Evolutionary conservation across 2,797 vertebrate species (phyloP), one percentile per base, ranked within the genome.

Genomic region (Eulemur rubriventer): DNA sequence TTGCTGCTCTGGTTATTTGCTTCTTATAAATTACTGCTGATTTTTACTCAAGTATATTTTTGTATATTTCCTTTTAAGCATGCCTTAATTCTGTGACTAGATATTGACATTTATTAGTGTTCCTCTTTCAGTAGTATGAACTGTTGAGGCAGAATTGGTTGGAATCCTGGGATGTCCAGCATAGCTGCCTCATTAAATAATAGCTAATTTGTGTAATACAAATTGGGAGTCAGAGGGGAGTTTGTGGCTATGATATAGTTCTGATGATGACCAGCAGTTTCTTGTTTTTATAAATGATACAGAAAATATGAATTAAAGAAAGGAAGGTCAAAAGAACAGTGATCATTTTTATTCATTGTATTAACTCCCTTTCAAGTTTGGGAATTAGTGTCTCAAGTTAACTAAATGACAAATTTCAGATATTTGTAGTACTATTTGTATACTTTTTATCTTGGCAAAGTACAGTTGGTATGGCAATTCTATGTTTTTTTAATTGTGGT

Each of bases 1-100:
- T 96, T 97, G 96, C 33, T 96, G 81, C 78, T 96, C 52, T 91
- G 91, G 72, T 95, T 94, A 96, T 96, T 95, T 93, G 35, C 30
- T 87, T 26, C 35, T 85, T 83, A 79, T 72, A 91, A 91, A 69
- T 94, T 82, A 43, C 72, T 86, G 22, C 38, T 92, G 35, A 55
- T 85, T 94, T 95, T 61, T 88, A 79, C n/a, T 95, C 50, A 84
- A 48, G 17, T 72, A 46, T 89, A 50, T 50, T 70, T 69, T 73
- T 88, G 24, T 78, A 20, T 70, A 78, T 84, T 94, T 81, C 14
- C 22, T 78, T 55, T 87, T 55, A 88, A 90, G 33, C 43, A 80
- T 97, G 41, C 4, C 82, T 88, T 82, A 59, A 43, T 95, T 88
- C 63, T 94, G 43, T 89, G 46, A 76, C 41, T 46, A 48, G 11